A percentile compares a stretch with the other conserved stretches of the same genome.
Evolutionary conservation across 2,888 invertebrate genomes (phyloP).

Genomic region (Aphidius colemani): DNA sequence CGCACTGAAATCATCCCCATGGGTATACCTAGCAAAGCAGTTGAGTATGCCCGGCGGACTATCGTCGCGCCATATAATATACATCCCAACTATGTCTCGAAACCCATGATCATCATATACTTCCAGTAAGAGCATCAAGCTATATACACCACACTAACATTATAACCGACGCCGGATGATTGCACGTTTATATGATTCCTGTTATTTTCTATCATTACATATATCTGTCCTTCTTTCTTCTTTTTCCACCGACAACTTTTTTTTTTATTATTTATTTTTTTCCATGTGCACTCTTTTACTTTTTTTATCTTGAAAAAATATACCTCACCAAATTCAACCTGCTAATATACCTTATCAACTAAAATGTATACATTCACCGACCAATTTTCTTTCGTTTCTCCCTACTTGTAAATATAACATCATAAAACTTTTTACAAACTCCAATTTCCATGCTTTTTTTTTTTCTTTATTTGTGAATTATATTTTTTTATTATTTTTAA

Average conservation of each 20-base stretch:
- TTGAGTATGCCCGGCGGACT: neutral
- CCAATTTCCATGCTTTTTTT: too few relatives aligned
- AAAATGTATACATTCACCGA: slow-evolving; percentile 42
- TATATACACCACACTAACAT: slow-evolving; percentile 35
- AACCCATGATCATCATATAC: slow-evolving; percentile 41
- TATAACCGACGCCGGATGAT: slow-evolving; percentile 45
- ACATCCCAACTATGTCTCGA: slow-evolving; percentile 5
- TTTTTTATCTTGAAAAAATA: neutral
- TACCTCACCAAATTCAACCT: slow-evolving; percentile 36
- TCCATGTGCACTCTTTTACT: too few relatives aligned
- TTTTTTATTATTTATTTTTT: too few relatives aligned
- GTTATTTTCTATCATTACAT: slow-evolving; percentile 57
- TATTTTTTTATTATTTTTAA: too few relatives aligned
- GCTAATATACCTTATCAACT: slow-evolving; percentile 49
- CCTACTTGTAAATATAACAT: too few relatives aligned
- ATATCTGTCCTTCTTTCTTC: slow-evolving; percentile 32
- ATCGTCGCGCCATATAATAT: slow-evolving; percentile 31
- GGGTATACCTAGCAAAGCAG: slow-evolving; percentile 24
- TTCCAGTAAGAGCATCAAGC: slow-evolving; percentile 31
- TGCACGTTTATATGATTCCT: slow-evolving; percentile 57
- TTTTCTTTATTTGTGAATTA: too few relatives aligned
- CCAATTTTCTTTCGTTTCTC: slow-evolving; percentile 11
- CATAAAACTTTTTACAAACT: too few relatives aligned
- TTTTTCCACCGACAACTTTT: slow-evolving; percentile 24
- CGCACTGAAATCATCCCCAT: slow-evolving; percentile 37